These are phyloP conservation scores for Ceratosolen fusciceps DNA, from an alignment of 1,140 invertebrate genomes.

Conservation along the genomic window DNA sequence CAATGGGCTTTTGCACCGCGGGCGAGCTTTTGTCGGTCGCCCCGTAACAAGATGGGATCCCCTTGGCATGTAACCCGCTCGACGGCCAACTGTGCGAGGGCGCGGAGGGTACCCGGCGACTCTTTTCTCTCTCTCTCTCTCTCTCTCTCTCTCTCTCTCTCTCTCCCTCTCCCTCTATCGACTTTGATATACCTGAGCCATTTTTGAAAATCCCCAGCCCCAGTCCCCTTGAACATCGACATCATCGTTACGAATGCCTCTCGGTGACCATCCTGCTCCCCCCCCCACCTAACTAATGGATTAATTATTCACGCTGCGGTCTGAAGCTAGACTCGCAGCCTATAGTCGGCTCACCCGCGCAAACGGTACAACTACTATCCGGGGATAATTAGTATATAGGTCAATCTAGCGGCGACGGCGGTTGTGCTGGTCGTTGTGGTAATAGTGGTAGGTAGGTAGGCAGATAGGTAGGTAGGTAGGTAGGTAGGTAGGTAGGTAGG, in stretches of 20 bases:
- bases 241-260: constrained; percentile 16
- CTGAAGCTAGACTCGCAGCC: not conserved
- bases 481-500: too few relatives aligned
- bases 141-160: too few relatives aligned
- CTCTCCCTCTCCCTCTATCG: too few relatives aligned
- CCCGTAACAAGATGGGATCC: constrained; percentile 21
- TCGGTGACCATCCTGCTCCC: not conserved
- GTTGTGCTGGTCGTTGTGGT: too few relatives aligned
- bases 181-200: constrained; percentile 18
- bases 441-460: too few relatives aligned
- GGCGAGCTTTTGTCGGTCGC: constrained; percentile 40
- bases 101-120: not conserved
- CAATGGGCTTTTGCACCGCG: constrained; percentile 35
- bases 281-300: constrained; percentile 6
- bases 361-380: not conserved
- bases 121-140: too few relatives aligned
- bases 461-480: too few relatives aligned
- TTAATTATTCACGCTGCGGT: constrained; percentile 3
- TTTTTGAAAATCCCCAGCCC: constrained; percentile 6
- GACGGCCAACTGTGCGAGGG: constrained; percentile 6
- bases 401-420: not conserved
- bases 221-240: not conserved
- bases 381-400: constrained; percentile 11
- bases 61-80: not conserved
- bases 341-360: not conserved